Evolutionary conservation across 2,797 vertebrate species (phyloP).

Genomic region (Pipistrellus kuhlii): DNA sequence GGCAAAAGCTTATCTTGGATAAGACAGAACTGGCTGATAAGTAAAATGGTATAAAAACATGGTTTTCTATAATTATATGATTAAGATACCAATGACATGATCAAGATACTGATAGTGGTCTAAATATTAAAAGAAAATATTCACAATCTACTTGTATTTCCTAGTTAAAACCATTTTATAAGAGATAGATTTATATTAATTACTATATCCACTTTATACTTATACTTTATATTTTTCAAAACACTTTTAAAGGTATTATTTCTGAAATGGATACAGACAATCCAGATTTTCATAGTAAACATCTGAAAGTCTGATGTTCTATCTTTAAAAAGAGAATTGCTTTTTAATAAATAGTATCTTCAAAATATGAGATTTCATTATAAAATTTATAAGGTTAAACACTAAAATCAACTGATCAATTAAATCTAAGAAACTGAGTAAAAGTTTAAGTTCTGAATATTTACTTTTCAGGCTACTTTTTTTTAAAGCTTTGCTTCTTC

Average conservation of each 20-base stretch:
- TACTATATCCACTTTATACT: constrained; percentile 26
- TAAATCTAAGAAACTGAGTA: constrained; percentile 34
- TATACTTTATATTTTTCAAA: constrained; percentile 57
- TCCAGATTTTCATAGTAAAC: background rate
- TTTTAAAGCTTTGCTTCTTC: constrained; percentile 39
- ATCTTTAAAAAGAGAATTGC: constrained; percentile 49
- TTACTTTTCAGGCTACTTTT: constrained; percentile 49
- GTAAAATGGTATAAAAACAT: constrained; percentile 53
- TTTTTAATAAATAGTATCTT: constrained; percentile 63
- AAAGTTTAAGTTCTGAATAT: constrained; percentile 7
- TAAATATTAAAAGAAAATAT: constrained; percentile 58
- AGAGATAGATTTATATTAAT: constrained; percentile 32
- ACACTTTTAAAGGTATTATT: constrained; percentile 45
- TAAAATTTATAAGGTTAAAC: constrained; percentile 51
- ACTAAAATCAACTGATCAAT: background rate
- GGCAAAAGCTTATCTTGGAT: constrained; percentile 48
- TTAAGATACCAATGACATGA: constrained; percentile 25
- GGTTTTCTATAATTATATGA: background rate
- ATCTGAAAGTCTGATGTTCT: constrained; percentile 30
- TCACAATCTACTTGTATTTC: constrained; percentile 2
- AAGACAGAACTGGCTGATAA: constrained; percentile 45
- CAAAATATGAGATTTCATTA: constrained; percentile 13
- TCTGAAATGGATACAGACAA: constrained; percentile 46
- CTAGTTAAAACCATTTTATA: constrained; percentile 56
- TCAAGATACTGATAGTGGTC: background rate